Conservation (phyloP, 1,140 invertebrate species). For the Hypsibius dujardini region DNA sequence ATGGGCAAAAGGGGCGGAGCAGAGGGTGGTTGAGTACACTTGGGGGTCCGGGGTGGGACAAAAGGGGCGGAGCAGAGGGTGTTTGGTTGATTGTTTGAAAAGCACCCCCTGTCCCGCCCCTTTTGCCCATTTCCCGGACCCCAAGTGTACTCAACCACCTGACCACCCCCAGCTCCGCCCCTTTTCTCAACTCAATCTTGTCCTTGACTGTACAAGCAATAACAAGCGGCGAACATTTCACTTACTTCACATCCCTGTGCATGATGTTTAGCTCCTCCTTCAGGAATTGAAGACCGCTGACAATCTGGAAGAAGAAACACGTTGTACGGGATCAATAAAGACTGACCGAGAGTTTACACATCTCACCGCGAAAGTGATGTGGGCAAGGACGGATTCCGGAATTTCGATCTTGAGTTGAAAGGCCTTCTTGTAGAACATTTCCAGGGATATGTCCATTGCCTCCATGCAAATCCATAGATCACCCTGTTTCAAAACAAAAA, state of each 20-base stretch:
- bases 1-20: too few species aligned
- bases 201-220: too few species aligned
- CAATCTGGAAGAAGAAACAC: slow-evolving; percentile 39
- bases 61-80: too few species aligned
- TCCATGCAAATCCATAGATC: slow-evolving; percentile 99
- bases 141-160: too few species aligned
- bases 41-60: too few species aligned
- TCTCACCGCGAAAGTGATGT: slow-evolving; percentile 73
- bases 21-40: too few species aligned
- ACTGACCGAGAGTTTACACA: not conserved
- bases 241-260: slow-evolving; percentile 43
- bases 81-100: too few species aligned
- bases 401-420: slow-evolving; percentile 38
- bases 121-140: too few species aligned
- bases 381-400: slow-evolving; percentile 71
- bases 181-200: too few species aligned
- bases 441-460: slow-evolving; percentile 92
- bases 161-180: too few species aligned
- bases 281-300: slow-evolving; percentile 87
- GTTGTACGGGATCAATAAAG: not conserved
- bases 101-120: too few species aligned
- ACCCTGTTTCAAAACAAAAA: slow-evolving; percentile 37
- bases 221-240: too few species aligned
- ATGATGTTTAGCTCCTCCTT: slow-evolving; percentile 87
- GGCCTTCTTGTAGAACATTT: slow-evolving; percentile 9